phyloP scores from a whole-genome alignment of 2,113 vertebrate genomes.

The Corythornis vintsioides region DNA sequence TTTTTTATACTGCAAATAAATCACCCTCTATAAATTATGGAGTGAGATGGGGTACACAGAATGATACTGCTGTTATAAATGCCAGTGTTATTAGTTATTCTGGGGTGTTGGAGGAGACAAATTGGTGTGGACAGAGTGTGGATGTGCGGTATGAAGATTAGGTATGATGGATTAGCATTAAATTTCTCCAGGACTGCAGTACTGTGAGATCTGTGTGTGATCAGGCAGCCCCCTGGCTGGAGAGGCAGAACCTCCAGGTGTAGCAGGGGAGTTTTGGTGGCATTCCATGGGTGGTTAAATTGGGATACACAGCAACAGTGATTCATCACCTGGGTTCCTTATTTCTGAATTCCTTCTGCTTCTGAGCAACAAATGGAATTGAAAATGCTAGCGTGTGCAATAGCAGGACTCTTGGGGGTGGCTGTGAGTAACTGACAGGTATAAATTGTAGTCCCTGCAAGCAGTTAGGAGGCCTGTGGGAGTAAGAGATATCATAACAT shows the following conservation, averaged over 20 bases:
- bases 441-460: conserved; percentile 30
- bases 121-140: background rate
- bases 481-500: conserved; percentile 17
- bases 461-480: background rate
- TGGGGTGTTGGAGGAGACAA: conserved; percentile 13
- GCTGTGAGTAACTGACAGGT: background rate
- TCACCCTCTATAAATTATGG: background rate
- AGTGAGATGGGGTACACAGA: background rate
- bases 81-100: background rate
- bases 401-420: background rate
- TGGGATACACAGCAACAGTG: background rate
- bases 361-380: background rate
- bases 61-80: background rate
- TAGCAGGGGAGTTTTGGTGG: background rate
- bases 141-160: conserved; percentile 44
- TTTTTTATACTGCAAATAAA: background rate
- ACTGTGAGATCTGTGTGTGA: background rate
- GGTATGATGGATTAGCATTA: conserved; percentile 15
- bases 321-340: background rate
- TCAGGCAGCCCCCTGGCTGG: background rate
- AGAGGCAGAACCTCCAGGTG: background rate
- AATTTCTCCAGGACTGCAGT: background rate
- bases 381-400: background rate
- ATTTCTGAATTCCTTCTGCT: conserved; percentile 1
- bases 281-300: rapidly evolving